Percentiles rank a stretch among this genome's conserved stretches.
These are phyloP conservation scores for Cyclophora punctaria DNA, from an alignment of 2,888 invertebrate species.

Conservation along the genomic window DNA sequence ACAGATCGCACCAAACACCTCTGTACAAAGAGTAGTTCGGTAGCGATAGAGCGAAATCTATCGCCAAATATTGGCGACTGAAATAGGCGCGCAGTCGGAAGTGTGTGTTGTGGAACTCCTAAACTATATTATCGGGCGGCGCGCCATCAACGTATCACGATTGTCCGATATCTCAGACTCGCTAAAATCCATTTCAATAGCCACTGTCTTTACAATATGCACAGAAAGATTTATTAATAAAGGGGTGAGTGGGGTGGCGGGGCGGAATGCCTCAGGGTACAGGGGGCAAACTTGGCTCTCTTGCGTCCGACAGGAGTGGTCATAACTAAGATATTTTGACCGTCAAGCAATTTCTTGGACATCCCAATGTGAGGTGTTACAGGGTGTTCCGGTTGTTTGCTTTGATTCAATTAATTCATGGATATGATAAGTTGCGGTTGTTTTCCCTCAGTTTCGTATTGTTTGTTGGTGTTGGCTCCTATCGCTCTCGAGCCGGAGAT, in stretches of 20 bases:
- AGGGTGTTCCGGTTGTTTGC: constrained; percentile 51
- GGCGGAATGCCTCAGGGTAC: constrained; percentile 52
- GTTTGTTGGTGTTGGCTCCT: constrained; percentile 7
- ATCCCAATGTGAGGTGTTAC: constrained; percentile 35
- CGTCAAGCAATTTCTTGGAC: constrained; percentile 72
- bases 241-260: constrained; percentile 32
- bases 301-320: constrained; percentile 66
- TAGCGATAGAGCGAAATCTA: too few relatives aligned
- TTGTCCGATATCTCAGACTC: constrained; percentile 29
- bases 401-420: constrained; percentile 48
- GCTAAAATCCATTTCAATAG: constrained; percentile 42
- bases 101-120: too few relatives aligned
- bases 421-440: constrained; percentile 20
- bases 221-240: constrained; percentile 74
- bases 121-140: neutral
- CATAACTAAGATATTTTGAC: constrained; percentile 76
- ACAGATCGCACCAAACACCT: too few relatives aligned
- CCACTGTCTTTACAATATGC: constrained; percentile 62
- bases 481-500: too few relatives aligned
- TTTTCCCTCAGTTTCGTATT: neutral
- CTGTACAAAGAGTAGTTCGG: too few relatives aligned
- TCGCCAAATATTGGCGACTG: too few relatives aligned
- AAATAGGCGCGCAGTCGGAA: too few relatives aligned
- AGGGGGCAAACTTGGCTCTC: constrained; percentile 64
- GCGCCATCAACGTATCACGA: constrained; percentile 18